Conservation (phyloP, 1,140 invertebrate genomes). For the Chionoecetes opilio region DNA sequence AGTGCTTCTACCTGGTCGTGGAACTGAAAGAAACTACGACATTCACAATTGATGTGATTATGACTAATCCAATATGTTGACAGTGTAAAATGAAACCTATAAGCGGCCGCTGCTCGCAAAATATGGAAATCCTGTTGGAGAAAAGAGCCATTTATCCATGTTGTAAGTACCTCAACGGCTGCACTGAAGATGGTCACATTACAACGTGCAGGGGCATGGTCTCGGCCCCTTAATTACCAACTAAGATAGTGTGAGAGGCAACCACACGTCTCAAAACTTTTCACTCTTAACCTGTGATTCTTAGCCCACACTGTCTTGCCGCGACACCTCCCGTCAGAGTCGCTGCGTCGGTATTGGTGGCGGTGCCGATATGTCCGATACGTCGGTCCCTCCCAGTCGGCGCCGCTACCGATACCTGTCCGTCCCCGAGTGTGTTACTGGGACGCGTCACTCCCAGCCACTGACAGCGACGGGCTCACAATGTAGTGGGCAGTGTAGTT, state of each 20-base stretch:
- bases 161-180: neutral
- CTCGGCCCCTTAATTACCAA: neutral
- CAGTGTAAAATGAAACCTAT: conserved; percentile 3
- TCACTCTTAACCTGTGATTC: conserved; percentile 44
- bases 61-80: neutral
- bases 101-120: neutral
- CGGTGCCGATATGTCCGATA: neutral
- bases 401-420: conserved; percentile 36
- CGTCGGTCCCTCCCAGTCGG: neutral
- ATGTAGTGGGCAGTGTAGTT: neutral
- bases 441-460: neutral
- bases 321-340: neutral
- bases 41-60: neutral
- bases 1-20: neutral
- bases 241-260: conserved; percentile 51
- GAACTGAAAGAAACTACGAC: neutral
- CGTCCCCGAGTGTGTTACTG: conserved; percentile 8
- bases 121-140: conserved; percentile 4
- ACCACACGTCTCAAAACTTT: neutral
- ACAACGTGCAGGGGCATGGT: neutral
- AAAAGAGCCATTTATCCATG: neutral
- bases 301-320: neutral
- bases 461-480: neutral
- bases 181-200: conserved; percentile 36
- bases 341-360: neutral